Evolutionary conservation across 2,888 invertebrate species (phyloP), one percentile per base, ranked within the genome.

Genomic region (Callimorpha dominula): DNA sequence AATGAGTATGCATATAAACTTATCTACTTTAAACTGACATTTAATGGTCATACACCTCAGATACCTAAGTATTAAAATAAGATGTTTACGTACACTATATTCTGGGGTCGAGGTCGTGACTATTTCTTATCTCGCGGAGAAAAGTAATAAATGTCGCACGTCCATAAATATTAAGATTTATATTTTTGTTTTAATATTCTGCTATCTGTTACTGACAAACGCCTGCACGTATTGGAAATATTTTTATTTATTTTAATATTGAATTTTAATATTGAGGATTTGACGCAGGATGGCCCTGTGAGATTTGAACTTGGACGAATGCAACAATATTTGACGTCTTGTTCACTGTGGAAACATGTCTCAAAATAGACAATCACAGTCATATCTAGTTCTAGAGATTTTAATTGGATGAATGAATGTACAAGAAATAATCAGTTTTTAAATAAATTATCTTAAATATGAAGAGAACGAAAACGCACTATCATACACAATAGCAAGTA

Each of bases 1-100:
- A n/a, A n/a, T 42, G 42, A 42, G 17, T n/a, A 42, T n/a, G 42
- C n/a, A 52, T 54, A 54, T 67, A 52, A 67, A n/a, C 12, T 15
- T n/a, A 46, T 11, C 20, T 57, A 60, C 46, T 57, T 54, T 31
- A 81, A 76, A 72, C 68, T 71, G 72, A 75, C 74, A 84, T 82
- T 76, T 78, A 79, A 74, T 78, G 82, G 82, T 82, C 82, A 84
- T 71, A 76, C 74, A 82, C 82, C 82, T 79, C 84, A 71, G 40
- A 20, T 70, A 64, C 31, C 40, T 54, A 65, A 65, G 40, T 40
- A 42, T 1, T 78, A 74, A 71, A 74, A 81, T 79, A 65, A 62
- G 71, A 72, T 84, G 75, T 82, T 79, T 78, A 73, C 64, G 12
- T 42, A 60, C 31, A 65, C 52, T 69, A 67, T 78, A 72, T 68